Evolutionary conservation across 2,113 vertebrate species (phyloP), one percentile per base, ranked within the genome.

Genomic region (Atractosteus spatula): DNA sequence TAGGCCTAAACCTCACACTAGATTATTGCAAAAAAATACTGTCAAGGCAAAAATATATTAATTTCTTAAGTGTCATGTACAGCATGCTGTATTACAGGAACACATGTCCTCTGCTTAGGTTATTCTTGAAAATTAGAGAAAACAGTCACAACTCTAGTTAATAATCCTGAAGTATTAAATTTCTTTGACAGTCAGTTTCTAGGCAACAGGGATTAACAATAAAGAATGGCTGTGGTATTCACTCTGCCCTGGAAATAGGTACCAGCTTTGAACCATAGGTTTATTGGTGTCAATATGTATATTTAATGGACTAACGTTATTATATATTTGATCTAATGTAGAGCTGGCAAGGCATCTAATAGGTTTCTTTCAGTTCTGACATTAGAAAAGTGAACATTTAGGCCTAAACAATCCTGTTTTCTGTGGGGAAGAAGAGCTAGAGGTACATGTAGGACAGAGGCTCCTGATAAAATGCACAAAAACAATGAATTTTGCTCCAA

Each of bases 1-100:
- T n/a, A 55, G 80, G 79, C 76, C 79, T 79, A 70, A 86, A 63
- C 75, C 85, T 78, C 85, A 79, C 74, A 73, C 70, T 76, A 29
- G 29, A 29, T 29, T 29, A 29, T 29, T 29, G 29, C 29, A 29
- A 29, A 29, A 29, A 29, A 29, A 29, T 2, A 29, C 29, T 29
- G 29, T 29, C 29, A 29, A 29, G 29, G 2, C 29, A 29, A 29
- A 29, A 29, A 29, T 29, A 29, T 29, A 29, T 29, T 29, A 1
- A 29, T 29, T 29, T 29, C 29, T 29, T 29, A 29, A 29, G 29
- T 29, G 29, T 29, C 29, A 29, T 2, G 29, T 29, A 29, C 29
- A 29, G 29, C 29, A 29, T 29, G 29, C 29, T 29, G 29, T 29
- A 29, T 29, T 29, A 2, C 29, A 29, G 29, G 29, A 29, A 2